A percentile compares a stretch with the other conserved stretches of the same genome.
Conservation (phyloP, 23 tunicate genomes). For the Halocynthia aurantium region DNA sequence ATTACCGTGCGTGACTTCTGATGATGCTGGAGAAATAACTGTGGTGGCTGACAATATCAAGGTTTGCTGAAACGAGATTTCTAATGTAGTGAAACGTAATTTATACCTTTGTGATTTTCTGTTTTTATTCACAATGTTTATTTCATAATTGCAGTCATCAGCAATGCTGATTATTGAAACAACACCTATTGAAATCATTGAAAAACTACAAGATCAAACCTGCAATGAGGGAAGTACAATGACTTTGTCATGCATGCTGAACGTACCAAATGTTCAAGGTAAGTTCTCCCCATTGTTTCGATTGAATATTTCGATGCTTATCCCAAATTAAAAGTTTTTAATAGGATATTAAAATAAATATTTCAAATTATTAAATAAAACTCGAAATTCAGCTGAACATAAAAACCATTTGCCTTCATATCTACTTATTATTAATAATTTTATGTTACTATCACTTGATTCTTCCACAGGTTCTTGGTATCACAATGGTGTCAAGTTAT, state of each 20-base stretch:
- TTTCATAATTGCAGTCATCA: conserved; percentile 29
- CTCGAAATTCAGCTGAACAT: too few relatives aligned
- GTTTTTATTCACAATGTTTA: background rate
- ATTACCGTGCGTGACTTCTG: conserved; percentile 24
- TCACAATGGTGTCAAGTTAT: conserved; percentile 52
- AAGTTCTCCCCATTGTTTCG: conserved; percentile 6
- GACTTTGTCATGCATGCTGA: conserved; percentile 42
- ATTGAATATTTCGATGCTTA: too few relatives aligned
- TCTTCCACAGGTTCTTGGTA: conserved; percentile 61
- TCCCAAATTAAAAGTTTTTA: too few relatives aligned
- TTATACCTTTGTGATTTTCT: too few relatives aligned
- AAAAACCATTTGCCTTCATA: too few relatives aligned
- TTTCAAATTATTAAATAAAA: too few relatives aligned
- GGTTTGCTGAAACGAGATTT: conserved; percentile 10
- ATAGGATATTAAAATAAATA: too few relatives aligned
- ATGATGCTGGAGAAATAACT: conserved; percentile 54
- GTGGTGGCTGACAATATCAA: conserved; percentile 56
- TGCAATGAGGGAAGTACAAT: conserved; percentile 46
- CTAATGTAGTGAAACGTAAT: background rate
- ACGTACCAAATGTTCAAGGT: conserved; percentile 67
- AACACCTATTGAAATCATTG: conserved; percentile 39
- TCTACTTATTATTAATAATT: background rate
- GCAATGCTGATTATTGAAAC: conserved; percentile 44
- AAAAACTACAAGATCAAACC: conserved; percentile 30
- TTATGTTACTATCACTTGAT: background rate